Evolutionary conservation across 1,140 invertebrate genomes (phyloP), one percentile per base, ranked within the genome.

Genomic region (Tetranychus cinnabarinus): DNA sequence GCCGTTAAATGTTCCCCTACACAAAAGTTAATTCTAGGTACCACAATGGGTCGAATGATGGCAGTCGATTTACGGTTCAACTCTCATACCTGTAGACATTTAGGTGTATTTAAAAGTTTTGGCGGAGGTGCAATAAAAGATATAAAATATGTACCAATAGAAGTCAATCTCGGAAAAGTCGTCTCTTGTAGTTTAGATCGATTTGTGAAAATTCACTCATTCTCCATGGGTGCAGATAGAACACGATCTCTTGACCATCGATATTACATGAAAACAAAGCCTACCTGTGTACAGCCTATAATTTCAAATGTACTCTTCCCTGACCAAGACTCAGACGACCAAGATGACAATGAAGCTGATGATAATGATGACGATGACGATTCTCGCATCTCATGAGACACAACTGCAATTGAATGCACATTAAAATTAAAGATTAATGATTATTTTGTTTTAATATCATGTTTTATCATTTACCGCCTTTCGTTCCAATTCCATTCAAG

Each of bases 251-350:
- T 65, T 34, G 59, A 63, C n/a, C 8, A 13, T 12, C 65, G 65
- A n/a, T 57, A 60, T n/a, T 65, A 63, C 48, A 35, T 64, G 1
- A 61, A 63, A 52, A 64, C 64, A 15, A 61, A 52, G 36, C 62
- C 64, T 7, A 64, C 62, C 33, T 65, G 64, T 64, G 31, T 65
- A 31, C 55, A 64, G 37, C 64, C 64, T 15, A 65, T 65, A 36
- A 54, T 39, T 15, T 36, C 37, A 2, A 42, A 33, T 13, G 34
- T 58, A 23, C 15, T 42, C 6, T 42, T 45, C 12, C 12, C 34
- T n/a, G n/a, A 35, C 13, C 39, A 42, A 42, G 23, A 35, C 10
- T 52, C 48, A 6, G 48, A 52, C 15, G 48, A 52, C 15, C 35
- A 35, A 23, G n/a, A 12, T 39, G 12, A 58, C 39, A 42, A 35